phyloP scores from a whole-genome alignment of 2,113 vertebrate species.

The Brevimyrus niger region DNA sequence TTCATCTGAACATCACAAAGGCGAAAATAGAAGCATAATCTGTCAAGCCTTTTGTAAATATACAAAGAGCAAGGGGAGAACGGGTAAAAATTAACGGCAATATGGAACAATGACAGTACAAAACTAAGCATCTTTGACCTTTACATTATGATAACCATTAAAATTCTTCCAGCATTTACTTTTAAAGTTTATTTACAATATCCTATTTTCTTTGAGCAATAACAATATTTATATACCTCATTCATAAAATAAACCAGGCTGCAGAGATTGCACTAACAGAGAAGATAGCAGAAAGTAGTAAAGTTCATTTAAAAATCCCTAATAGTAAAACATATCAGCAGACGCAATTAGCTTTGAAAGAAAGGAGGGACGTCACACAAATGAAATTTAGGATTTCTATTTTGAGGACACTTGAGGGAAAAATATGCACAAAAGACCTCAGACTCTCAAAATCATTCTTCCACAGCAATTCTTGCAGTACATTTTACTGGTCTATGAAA shows the following conservation, averaged over 20 bases:
- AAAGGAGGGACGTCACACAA: neutral
- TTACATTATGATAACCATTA: slow-evolving; percentile 32
- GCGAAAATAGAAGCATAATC: slow-evolving; percentile 44
- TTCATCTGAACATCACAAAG: slow-evolving; percentile 48
- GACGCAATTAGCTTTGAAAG: neutral
- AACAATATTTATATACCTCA: slow-evolving; percentile 11
- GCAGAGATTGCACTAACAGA: slow-evolving; percentile 4
- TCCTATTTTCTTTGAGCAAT: slow-evolving; percentile 16
- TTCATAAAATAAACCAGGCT: slow-evolving; percentile 15
- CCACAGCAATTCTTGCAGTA: neutral
- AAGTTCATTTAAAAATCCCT: neutral
- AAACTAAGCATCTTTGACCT: slow-evolving; percentile 41
- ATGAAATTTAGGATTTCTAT: slow-evolving; percentile 4
- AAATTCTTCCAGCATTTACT: slow-evolving; percentile 33
- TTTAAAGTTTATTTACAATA: slow-evolving; percentile 34
- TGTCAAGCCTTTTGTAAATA: slow-evolving; percentile 45
- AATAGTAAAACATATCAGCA: slow-evolving; percentile 7
- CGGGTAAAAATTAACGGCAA: slow-evolving; percentile 35
- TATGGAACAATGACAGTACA: slow-evolving; percentile 35
- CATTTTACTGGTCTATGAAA: neutral
- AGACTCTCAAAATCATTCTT: neutral
- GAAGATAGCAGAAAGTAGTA: neutral
- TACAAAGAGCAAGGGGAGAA: slow-evolving; percentile 44
- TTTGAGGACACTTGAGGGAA: slow-evolving; percentile 21
- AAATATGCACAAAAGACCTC: neutral